A percentile compares a stretch with the other conserved stretches of the same genome.
Conservation (phyloP, 64 coral and sea anemone genomes). For the Anthopleura sola region DNA sequence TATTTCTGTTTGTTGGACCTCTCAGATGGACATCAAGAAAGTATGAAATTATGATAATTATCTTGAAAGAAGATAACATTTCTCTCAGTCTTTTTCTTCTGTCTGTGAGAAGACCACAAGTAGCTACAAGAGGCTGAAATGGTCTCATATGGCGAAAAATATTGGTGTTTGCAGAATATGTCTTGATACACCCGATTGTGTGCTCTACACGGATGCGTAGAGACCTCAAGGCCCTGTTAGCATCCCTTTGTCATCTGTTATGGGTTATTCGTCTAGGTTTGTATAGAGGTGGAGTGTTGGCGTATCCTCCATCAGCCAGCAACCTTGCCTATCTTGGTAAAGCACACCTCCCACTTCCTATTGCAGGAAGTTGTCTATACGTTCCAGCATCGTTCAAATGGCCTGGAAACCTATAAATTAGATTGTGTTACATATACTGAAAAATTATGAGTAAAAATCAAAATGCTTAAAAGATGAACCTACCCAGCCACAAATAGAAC, state of each 20-base stretch:
- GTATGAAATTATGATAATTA: too few species aligned
- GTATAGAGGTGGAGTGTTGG: background rate
- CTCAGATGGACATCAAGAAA: too few species aligned
- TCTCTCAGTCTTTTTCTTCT: background rate
- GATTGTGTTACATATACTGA: too few species aligned
- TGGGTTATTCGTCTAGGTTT: slow-evolving; percentile 16
- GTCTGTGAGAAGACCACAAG: background rate
- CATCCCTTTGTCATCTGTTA: slow-evolving; percentile 14
- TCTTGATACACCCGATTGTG: too few species aligned
- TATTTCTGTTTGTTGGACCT: too few species aligned
- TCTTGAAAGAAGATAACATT: too few species aligned
- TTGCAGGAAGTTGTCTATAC: slow-evolving; percentile 3
- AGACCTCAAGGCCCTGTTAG: slow-evolving; percentile 23
- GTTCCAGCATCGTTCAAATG: slow-evolving; percentile 10
- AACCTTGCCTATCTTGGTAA: background rate
- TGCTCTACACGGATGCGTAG: slow-evolving; percentile 16
- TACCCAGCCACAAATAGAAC: slow-evolving; percentile 14
- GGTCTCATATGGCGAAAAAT: slow-evolving; percentile 4
- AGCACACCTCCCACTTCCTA: background rate
- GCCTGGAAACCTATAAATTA: slow-evolving; percentile 2
- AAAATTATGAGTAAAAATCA: too few species aligned
- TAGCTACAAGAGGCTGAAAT: slow-evolving; percentile 3
- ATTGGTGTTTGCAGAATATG: background rate
- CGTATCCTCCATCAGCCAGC: slow-evolving; percentile 5
- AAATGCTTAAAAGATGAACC: background rate